Evolutionary conservation across 2,113 vertebrate species (phyloP).

Genomic region (Coreoperca whiteheadi): DNA sequence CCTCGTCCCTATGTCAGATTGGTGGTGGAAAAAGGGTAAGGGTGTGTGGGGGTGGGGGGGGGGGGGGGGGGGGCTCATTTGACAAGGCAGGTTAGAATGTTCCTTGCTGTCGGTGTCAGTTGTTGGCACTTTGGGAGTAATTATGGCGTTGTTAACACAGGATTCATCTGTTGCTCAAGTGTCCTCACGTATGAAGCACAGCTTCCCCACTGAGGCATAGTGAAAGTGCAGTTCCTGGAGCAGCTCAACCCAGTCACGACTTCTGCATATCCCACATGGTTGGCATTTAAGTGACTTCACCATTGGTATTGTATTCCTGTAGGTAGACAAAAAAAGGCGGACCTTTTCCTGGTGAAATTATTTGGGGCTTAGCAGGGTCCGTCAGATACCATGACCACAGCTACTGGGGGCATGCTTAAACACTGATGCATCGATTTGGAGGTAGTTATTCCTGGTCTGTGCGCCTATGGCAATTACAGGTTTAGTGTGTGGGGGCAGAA

Average conservation of each 20-base stretch:
- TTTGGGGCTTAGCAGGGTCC: constrained; percentile 54
- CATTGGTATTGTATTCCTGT: constrained; percentile 28
- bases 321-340: constrained; percentile 39
- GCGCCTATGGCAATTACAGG: constrained; percentile 59
- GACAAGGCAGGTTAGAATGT: neutral
- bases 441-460: constrained; percentile 66
- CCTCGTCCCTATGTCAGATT: too few species aligned
- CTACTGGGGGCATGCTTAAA: constrained; percentile 52
- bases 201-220: constrained; percentile 2
- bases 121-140: constrained; percentile 18
- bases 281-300: constrained; percentile 60
- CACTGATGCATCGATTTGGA: constrained; percentile 41
- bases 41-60: too few species aligned
- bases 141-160: constrained; percentile 46
- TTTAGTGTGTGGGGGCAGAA: constrained; percentile 64
- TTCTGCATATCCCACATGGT: constrained; percentile 49
- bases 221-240: constrained; percentile 49
- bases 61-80: too few species aligned
- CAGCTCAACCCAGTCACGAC: constrained; percentile 35
- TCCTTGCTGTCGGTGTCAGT: constrained; percentile 6
- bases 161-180: constrained; percentile 51
- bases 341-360: constrained; percentile 40
- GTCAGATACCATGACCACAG: constrained; percentile 51
- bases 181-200: constrained; percentile 35
- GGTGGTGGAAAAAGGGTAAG: too few species aligned